Percentiles rank a stretch among this genome's conserved stretches.
Evolutionary conservation across 2,888 invertebrate genomes (phyloP).

Genomic region (Hypomecis atomaria): DNA sequence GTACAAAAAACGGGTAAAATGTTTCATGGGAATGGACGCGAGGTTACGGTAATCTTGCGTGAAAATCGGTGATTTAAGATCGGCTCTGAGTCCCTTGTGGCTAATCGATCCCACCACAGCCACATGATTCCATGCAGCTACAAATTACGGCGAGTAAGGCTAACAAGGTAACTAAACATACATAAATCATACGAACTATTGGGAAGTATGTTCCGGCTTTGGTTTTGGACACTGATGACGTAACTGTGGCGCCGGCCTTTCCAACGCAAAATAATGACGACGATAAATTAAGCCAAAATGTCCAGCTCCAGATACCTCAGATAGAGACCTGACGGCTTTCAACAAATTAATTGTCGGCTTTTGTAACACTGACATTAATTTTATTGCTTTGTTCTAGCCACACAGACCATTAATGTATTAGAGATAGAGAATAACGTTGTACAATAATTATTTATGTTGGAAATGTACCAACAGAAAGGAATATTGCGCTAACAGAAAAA

Average conservation of each 20-base stretch:
- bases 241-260: conserved; percentile 49
- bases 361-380: conserved; percentile 26
- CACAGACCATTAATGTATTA: conserved; percentile 1
- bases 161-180: conserved; percentile 53
- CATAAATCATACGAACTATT: conserved; percentile 50
- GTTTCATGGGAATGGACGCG: conserved; percentile 19
- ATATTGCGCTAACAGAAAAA: conserved; percentile 2
- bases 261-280: conserved; percentile 58
- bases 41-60: conserved; percentile 28
- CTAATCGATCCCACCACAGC: conserved; percentile 46
- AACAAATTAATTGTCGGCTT: conserved; percentile 54
- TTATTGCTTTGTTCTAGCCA: conserved; percentile 22
- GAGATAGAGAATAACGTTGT: background rate
- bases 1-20: background rate
- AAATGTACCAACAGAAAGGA: background rate
- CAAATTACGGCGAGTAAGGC: conserved; percentile 61
- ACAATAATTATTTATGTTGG: background rate
- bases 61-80: conserved; percentile 40
- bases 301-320: conserved; percentile 47
- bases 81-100: conserved; percentile 39
- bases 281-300: conserved; percentile 62
- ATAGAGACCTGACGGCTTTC: conserved; percentile 50
- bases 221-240: conserved; percentile 51
- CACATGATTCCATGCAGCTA: conserved; percentile 44
- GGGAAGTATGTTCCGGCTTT: conserved; percentile 32